Evolutionary conservation across 2,113 vertebrate genomes (phyloP).

Genomic region (Oryctolagus cuniculus): mOryCun1.1 NC_091432.1:3046501-3047000

Average conservation of each 20-base stretch:
- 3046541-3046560: no score
- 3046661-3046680: background rate
- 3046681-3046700: rapidly evolving
- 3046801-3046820: background rate
- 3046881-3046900: slow-evolving; percentile 73
- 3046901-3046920: background rate
- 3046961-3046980: background rate
- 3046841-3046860: no score
- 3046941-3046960: background rate
- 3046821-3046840: background rate
- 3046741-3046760: slow-evolving; percentile 74
- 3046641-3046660: no score
- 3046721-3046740: rapidly evolving
- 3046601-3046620: background rate
- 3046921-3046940: background rate
- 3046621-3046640: background rate
- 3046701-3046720: background rate
- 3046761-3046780: slow-evolving; percentile 66
- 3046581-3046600: background rate
- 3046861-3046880: slow-evolving; percentile 48
- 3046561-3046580: background rate
- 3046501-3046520: no score
- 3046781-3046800: slow-evolving; percentile 51
- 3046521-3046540: background rate
- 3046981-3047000: no score